These are phyloP conservation scores for Virgularia gustaviana DNA, from an alignment of 92 coral and sea anemone species.

Conservation along the genomic window DNA sequence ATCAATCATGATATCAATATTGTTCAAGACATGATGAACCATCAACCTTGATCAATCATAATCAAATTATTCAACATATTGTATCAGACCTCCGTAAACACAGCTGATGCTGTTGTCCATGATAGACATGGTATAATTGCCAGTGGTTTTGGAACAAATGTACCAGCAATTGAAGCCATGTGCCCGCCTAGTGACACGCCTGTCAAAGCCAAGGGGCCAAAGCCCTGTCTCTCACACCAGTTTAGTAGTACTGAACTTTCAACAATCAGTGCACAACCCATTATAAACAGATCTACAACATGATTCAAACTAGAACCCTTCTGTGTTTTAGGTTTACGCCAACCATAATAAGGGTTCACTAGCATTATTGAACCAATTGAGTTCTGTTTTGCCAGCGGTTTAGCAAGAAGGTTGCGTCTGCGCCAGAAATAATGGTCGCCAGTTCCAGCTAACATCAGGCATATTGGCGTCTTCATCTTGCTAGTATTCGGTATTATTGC, in stretches of 20 bases:
- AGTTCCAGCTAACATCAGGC: constrained; percentile 88
- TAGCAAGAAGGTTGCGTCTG: constrained; percentile 88
- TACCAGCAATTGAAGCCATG: constrained; percentile 97
- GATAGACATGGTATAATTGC: constrained; percentile 89
- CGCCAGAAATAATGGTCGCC: constrained; percentile 97
- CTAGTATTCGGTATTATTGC: constrained; percentile 67
- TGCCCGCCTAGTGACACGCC: constrained; percentile 98
- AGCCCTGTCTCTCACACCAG: constrained; percentile 86
- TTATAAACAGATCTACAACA: constrained; percentile 82
- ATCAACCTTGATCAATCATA: neutral
- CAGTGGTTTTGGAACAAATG: constrained; percentile 91
- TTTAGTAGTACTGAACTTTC: constrained; percentile 77
- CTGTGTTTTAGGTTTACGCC: constrained; percentile 83
- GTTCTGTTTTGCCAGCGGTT: constrained; percentile 72
- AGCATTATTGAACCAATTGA: constrained; percentile 79
- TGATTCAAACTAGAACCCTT: constrained; percentile 74
- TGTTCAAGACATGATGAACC: neutral
- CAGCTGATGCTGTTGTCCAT: constrained; percentile 95
- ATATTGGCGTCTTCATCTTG: constrained; percentile 65
- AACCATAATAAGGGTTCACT: constrained; percentile 87
- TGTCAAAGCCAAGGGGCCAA: constrained; percentile 79
- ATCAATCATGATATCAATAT: neutral
- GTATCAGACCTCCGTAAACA: constrained; percentile 71
- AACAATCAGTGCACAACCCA: constrained; percentile 88
- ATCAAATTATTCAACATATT: too few species aligned